Percentiles rank a stretch among this genome's conserved stretches.
Evolutionary conservation across 2,888 invertebrate genomes (phyloP).

Genomic region (Graphium colonna): DNA sequence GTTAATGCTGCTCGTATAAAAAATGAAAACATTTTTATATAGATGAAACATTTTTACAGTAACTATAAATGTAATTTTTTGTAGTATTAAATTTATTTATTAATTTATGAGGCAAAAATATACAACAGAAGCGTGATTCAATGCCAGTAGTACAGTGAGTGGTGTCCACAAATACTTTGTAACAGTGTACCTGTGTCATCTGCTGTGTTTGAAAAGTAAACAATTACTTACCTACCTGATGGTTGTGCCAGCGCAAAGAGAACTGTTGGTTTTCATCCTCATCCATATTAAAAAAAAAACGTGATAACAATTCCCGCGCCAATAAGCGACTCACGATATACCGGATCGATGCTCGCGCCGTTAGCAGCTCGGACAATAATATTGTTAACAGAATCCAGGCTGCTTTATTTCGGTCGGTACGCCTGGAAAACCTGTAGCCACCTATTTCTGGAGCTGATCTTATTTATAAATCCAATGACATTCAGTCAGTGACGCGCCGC

Average conservation of each 20-base stretch:
- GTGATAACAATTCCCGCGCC: constrained; percentile 29
- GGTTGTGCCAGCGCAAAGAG: constrained; percentile 92
- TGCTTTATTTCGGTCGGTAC: constrained; percentile 79
- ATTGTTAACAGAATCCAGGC: constrained; percentile 79
- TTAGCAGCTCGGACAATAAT: constrained; percentile 66
- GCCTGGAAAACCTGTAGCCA: constrained; percentile 81
- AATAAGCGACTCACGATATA: constrained; percentile 47
- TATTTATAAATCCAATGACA: constrained; percentile 81
- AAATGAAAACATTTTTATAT: no score
- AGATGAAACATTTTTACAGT: no score
- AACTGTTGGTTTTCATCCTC: constrained; percentile 87
- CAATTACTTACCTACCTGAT: constrained; percentile 82
- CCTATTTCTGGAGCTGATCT: constrained; percentile 81
- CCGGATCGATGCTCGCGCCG: constrained; percentile 49
- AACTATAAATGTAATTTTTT: no score
- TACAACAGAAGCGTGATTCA: constrained; percentile 17
- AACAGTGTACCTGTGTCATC: constrained; percentile 45
- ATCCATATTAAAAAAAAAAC: constrained; percentile 62
- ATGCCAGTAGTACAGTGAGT: not conserved
- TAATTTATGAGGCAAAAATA: not conserved
- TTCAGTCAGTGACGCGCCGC: constrained; percentile 74
- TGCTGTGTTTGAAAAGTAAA: constrained; percentile 53
- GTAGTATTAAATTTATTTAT: no score
- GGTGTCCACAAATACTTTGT: constrained; percentile 26
- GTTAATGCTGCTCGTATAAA: no score